phyloP scores from a whole-genome alignment of 2,113 vertebrate genomes.

The Cephalopholis sonnerati region DNA sequence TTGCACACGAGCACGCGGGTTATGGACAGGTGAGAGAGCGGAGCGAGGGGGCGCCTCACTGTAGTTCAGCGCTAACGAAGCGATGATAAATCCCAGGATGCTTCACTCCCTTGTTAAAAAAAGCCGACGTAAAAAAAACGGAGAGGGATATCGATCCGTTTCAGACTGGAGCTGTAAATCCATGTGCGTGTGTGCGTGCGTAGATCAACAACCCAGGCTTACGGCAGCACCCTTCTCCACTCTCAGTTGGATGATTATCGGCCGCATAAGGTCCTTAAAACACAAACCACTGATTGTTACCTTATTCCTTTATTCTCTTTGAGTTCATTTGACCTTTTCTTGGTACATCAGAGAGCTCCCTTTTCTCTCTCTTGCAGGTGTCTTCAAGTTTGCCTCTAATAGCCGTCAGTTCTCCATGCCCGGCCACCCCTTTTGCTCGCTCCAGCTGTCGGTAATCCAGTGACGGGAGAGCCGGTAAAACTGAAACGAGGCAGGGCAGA shows the following conservation, averaged over 20 bases:
- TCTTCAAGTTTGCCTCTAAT: constrained; percentile 65
- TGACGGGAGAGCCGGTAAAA: constrained; percentile 38
- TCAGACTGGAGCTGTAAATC: constrained; percentile 78
- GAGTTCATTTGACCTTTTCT: constrained; percentile 18
- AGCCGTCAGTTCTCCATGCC: constrained; percentile 53
- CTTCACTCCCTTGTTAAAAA: constrained; percentile 71
- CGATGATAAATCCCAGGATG: constrained; percentile 77
- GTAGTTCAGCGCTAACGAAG: constrained; percentile 69
- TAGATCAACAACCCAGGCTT: constrained; percentile 62
- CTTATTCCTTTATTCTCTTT: constrained; percentile 15
- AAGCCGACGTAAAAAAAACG: constrained; percentile 54
- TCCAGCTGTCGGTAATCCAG: constrained; percentile 75
- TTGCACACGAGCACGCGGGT: constrained; percentile 58
- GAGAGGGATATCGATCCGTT: constrained; percentile 74
- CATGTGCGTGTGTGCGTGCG: constrained; percentile 68
- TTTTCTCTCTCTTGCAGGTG: constrained; percentile 31
- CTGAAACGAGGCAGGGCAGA: constrained; percentile 49
- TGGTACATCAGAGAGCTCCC: background rate
- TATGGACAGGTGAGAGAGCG: constrained; percentile 75
- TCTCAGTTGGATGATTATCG: constrained; percentile 57
- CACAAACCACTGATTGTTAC: constrained; percentile 30
- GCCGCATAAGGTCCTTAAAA: constrained; percentile 58
- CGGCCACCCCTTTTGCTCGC: constrained; percentile 46
- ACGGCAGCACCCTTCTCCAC: constrained; percentile 60
- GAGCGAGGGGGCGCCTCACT: constrained; percentile 30